Conservation (phyloP, 2,888 invertebrate genomes). For the Biston betularia region DNA sequence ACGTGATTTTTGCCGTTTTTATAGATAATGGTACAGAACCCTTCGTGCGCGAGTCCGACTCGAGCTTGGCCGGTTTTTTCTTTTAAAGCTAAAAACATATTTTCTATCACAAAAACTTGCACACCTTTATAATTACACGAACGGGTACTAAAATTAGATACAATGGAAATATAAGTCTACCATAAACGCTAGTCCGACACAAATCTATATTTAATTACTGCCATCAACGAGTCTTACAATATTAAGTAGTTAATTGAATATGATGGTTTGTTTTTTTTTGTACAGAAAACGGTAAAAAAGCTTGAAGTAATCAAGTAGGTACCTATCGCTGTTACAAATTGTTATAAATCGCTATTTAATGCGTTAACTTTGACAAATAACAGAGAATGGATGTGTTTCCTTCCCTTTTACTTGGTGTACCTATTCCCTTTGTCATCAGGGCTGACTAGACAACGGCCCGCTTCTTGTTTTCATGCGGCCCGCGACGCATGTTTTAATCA, state of each 20-base stretch:
- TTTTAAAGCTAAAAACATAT: neutral
- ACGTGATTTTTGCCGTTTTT: too few species aligned
- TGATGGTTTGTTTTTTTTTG: slow-evolving; percentile 23
- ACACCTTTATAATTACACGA: neutral
- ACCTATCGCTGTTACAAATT: slow-evolving; percentile 2
- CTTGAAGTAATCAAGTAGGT: slow-evolving; percentile 5
- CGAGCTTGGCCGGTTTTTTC: too few species aligned
- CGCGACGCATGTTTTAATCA: too few species aligned
- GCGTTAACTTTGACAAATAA: neutral
- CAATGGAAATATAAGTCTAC: slow-evolving; percentile 27
- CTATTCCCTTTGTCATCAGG: too few species aligned
- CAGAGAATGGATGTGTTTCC: neutral
- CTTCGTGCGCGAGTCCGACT: too few species aligned
- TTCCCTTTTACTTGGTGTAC: too few species aligned
- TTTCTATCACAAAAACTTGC: slow-evolving; percentile 1
- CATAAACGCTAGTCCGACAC: slow-evolving; percentile 33
- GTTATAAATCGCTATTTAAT: neutral
- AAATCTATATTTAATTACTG: slow-evolving; percentile 63
- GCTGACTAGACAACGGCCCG: too few species aligned
- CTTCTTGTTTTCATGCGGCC: too few species aligned
- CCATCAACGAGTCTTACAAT: slow-evolving; percentile 35
- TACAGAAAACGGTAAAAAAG: slow-evolving; percentile 3
- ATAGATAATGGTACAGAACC: too few species aligned
- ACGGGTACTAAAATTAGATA: slow-evolving; percentile 20
- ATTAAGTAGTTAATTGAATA: slow-evolving; percentile 45